These are phyloP conservation scores for Myotis yumanensis DNA, from an alignment of 2,113 vertebrate genomes.

Conservation along the genomic window DNA sequence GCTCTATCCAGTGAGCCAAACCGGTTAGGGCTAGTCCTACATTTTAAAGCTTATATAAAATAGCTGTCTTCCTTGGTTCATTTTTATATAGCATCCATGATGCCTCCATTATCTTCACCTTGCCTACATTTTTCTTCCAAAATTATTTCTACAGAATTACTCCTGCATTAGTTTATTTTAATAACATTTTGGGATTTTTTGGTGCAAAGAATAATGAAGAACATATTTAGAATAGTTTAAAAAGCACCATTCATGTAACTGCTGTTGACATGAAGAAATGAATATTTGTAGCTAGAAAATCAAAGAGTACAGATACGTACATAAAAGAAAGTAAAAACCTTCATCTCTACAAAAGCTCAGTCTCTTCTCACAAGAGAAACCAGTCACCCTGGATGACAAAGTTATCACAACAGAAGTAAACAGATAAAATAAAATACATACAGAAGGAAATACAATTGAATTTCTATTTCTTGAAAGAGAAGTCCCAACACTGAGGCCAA, in stretches of 20 bases:
- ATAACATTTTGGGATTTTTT: not conserved
- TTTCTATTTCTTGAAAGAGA: conserved; percentile 40
- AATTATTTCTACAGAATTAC: not conserved
- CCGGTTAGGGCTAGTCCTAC: not conserved
- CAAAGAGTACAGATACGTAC: not conserved
- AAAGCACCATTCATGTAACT: not conserved
- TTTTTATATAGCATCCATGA: not conserved
- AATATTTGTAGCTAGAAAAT: not conserved
- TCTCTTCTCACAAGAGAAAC: not conserved
- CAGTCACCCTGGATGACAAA: not conserved
- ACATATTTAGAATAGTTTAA: not conserved
- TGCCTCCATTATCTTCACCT: not conserved
- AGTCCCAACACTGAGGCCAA: not conserved
- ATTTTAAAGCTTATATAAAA: conserved; percentile 29
- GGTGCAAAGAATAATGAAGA: conserved; percentile 14
- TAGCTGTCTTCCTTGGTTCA: not conserved
- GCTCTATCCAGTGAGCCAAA: no score
- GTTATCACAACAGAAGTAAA: not conserved
- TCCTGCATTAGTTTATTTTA: conserved; percentile 21
- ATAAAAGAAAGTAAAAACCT: conserved; percentile 10
- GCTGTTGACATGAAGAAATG: conserved; percentile 41
- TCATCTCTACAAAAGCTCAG: not conserved
- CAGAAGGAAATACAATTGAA: not conserved
- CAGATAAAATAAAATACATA: not conserved
- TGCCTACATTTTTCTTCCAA: not conserved